Evolutionary conservation across 2,113 vertebrate genomes (phyloP), one percentile per base, ranked within the genome.

Genomic region (Microcebus griseorufus): DNA sequence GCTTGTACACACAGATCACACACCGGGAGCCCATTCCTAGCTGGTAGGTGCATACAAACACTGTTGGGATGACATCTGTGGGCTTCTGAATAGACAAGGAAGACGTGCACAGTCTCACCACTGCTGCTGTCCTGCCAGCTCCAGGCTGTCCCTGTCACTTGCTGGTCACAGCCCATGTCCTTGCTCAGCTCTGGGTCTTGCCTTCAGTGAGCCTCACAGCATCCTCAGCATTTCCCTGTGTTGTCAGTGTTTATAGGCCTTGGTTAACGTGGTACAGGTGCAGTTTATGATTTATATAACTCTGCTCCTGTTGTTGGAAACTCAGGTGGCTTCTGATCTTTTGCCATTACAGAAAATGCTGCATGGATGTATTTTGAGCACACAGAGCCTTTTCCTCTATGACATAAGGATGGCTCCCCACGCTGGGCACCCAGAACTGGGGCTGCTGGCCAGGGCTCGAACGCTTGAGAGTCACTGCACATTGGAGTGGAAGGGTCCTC

Each of bases 21-120:
- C 10, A 14, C 37, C 0, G 3, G 58, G 62, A 67, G 6, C 16
- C 0, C 2, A 29, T 12, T 7, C 32, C 48, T 32, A 60, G 6
- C 8, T 60, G 69, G 42, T 0, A 9, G 58, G 51, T 4, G 8
- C 12, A 75, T 48, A 72, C 20, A 25, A 1, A 55, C 88, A n/a
- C 48, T 0, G 0, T 32, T 20, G 37, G 4, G 25, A n/a, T 9
- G 39, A 39, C 29, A 3, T 17, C 0, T 18, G 2, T 9, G 62
- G 34, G 22, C n/a, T 75, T 70, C 51, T 69, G 51, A 48, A 17
- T 27, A 17, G 53, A 70, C 16, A 42, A 51, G 37, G 48, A 25
- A 3, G 39, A 67, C 1, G 13, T 12, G 42, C 39, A 34, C 42
- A 3, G 9, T 29, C 29, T 58, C 23, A 9, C 3, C 1, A 34